A percentile compares a stretch with the other conserved stretches of the same genome.
These are phyloP conservation scores for Phocoena phocoena DNA, from an alignment of 2,113 vertebrate species.

Conservation along the genomic window DNA sequence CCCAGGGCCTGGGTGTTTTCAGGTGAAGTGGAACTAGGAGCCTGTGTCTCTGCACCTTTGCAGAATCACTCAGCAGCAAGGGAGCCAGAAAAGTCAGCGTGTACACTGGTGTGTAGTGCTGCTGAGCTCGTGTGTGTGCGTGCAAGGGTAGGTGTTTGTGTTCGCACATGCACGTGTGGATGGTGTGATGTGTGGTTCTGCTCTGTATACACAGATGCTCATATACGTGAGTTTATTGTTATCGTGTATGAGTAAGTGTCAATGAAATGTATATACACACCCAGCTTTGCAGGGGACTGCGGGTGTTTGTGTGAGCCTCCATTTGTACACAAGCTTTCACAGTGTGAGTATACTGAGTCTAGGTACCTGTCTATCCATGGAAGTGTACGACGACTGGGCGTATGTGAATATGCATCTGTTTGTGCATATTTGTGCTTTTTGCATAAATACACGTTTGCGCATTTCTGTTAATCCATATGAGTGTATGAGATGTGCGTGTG, in stretches of 20 bases:
- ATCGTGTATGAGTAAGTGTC: background rate
- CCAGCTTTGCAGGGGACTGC: background rate
- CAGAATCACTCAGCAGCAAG: background rate
- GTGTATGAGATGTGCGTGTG: background rate
- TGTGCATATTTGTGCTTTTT: background rate
- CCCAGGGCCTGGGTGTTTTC: constrained; percentile 59
- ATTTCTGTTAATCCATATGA: background rate
- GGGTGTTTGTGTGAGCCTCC: background rate
- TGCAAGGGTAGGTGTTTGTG: background rate
- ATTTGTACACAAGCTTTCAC: background rate
- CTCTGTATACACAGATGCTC: background rate
- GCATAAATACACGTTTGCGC: background rate
- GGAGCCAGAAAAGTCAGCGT: background rate
- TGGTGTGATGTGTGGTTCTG: background rate
- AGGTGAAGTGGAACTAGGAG: constrained; percentile 49
- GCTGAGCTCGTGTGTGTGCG: background rate
- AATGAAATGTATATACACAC: background rate
- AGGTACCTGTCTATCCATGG: background rate
- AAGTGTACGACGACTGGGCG: background rate
- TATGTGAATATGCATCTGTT: background rate
- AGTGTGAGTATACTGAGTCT: background rate
- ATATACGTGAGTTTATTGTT: background rate
- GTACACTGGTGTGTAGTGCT: fast-evolving
- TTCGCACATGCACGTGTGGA: background rate
- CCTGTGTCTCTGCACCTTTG: constrained; percentile 1